phyloP scores from a whole-genome alignment of 1,140 invertebrate genomes.

The Leptopilina clavipes region DNA sequence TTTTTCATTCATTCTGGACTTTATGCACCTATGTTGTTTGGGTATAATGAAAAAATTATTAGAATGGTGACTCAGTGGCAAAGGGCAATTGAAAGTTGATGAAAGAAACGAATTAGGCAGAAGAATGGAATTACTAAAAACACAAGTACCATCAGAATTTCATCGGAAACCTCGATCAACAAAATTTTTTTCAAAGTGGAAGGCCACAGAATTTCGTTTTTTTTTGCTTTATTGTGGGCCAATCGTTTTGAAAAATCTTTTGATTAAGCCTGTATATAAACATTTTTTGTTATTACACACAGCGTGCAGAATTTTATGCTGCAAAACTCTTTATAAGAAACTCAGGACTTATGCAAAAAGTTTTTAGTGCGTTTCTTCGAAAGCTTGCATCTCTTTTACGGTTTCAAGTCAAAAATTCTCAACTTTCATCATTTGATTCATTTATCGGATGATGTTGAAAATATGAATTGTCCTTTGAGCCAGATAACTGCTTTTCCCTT shows the following conservation, averaged over 20 bases:
- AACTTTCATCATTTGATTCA: neutral
- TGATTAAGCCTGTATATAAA: neutral
- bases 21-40: conserved; percentile 38
- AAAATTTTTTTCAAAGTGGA: conserved; percentile 1
- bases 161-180: neutral
- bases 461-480: neutral
- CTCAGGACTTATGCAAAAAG: neutral
- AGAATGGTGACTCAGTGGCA: conserved; percentile 5
- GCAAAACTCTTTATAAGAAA: neutral
- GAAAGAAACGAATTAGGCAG: neutral
- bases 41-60: conserved; percentile 35
- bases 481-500: neutral
- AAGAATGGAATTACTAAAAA: conserved; percentile 24
- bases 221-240: conserved; percentile 34
- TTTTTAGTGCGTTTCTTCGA: neutral
- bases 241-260: conserved; percentile 12
- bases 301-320: conserved; percentile 24
- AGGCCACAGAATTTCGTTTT: conserved; percentile 32
- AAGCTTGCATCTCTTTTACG: neutral
- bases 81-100: neutral
- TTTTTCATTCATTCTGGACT: conserved; percentile 37
- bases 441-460: neutral
- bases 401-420: neutral
- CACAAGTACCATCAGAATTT: conserved; percentile 30
- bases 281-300: neutral